Percentiles rank a stretch among this genome's conserved stretches.
Conservation (phyloP, 1,140 invertebrate genomes). For the Calliopsis andreniformis region DNA sequence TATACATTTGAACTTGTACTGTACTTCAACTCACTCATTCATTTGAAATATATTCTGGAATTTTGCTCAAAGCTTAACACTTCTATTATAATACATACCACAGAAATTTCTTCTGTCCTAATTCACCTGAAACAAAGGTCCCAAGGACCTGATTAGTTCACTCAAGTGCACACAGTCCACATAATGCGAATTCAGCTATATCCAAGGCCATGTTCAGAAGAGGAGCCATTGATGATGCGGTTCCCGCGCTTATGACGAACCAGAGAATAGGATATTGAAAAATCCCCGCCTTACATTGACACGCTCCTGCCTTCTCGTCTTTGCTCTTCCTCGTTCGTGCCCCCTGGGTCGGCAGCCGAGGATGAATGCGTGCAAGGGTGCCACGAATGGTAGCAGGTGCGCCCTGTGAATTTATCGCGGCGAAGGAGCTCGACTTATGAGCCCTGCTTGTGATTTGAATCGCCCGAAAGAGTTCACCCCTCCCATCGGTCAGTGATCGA, state of each 20-base stretch:
- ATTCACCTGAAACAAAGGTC: no score
- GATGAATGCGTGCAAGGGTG: slow-evolving; percentile 65
- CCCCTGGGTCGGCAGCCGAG: slow-evolving; percentile 34
- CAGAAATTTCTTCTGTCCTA: no score
- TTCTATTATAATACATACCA: no score
- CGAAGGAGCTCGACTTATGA: slow-evolving; percentile 61
- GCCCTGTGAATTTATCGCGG: slow-evolving; percentile 64
- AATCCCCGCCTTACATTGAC: slow-evolving; percentile 69
- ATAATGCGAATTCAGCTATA: slow-evolving; percentile 5
- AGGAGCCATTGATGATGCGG: slow-evolving; percentile 37
- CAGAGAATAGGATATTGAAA: slow-evolving; percentile 72
- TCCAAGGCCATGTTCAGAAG: slow-evolving; percentile 20
- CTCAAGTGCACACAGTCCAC: no score
- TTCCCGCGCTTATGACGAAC: slow-evolving; percentile 35
- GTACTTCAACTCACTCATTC: no score
- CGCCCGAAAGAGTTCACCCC: slow-evolving; percentile 6
- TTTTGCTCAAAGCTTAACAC: no score
- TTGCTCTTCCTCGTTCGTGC: slow-evolving; percentile 23
- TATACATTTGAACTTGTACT: no score
- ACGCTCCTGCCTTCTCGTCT: slow-evolving; percentile 21
- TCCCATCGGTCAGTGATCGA: slow-evolving; percentile 26
- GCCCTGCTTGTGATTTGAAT: slow-evolving; percentile 61
- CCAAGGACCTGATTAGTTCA: no score
- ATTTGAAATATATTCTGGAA: no score
- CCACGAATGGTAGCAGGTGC: slow-evolving; percentile 64